Base-by-base conservation (phyloP, 2,888 invertebrate species). In the Habrosyne pyritoides region DNA sequence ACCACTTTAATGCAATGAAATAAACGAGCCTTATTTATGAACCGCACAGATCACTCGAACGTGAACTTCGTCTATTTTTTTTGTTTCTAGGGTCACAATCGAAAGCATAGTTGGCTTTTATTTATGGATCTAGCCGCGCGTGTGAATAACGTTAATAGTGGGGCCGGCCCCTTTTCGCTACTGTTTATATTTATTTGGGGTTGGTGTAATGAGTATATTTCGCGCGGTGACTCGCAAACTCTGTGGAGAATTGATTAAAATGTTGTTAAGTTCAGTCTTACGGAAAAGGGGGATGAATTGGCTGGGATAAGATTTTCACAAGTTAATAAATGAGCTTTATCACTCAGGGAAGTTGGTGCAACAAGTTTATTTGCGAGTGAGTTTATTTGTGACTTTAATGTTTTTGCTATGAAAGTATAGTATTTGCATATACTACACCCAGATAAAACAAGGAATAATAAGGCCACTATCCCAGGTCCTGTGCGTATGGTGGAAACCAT, bases 111-210 rank as follows among this genome's bases (percentile, higher is more conserved):
- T 87, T 87, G 81, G 71, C 79, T 83, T 75, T 89, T 91, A 89
- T 91, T 90, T 90, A 90, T 90, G 87, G 83, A 87, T 86, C 84
- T 86, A 90, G 84, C 85, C 81, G 81, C 85, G 90, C 91, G 90
- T 91, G 91, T 89, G 89, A 92, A 87, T 90, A 89, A 90, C 84
- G 89, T 86, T 89, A 90, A 90, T 89, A 90, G 87, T 86, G 79
- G 90, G 89, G 86, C 82, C 77, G 74, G 79, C 84, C 86, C 85
- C 87, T 86, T 87, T 81, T 77, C 69, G 87, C 89, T 89, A 88
- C 91, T 91, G 91, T 91, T 91, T 91, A 89, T 91, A 89, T 91
- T 90, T 91, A 90, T 91, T 90, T 90, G 90, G 91, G 91, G 90
- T 89, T 81, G 85, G 76, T 77, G 86, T 90, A 91, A 91, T 91